Evolutionary conservation across 2,888 invertebrate species (phyloP).

Genomic region (Pammene fasciana): DNA sequence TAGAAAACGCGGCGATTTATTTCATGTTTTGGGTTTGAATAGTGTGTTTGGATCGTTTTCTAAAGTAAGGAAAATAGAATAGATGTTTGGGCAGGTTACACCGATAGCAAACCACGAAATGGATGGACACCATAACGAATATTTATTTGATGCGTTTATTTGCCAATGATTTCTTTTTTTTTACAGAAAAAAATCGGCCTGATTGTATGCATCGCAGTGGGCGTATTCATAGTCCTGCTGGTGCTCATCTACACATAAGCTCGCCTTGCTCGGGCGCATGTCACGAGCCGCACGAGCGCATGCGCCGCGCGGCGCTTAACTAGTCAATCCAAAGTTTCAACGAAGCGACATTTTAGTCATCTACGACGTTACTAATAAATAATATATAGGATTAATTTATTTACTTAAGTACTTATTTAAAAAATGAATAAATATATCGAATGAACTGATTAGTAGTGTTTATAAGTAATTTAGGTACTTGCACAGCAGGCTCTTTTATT

Average conservation of each 20-base stretch:
- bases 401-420: constrained; percentile 4
- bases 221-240: constrained; percentile 66
- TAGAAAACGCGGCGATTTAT: not conserved
- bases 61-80: too few species aligned
- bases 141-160: not conserved
- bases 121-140: not conserved
- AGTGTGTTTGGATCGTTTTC: too few species aligned
- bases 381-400: constrained; percentile 6
- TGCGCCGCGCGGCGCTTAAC: constrained; percentile 16
- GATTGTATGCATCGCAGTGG: constrained; percentile 65
- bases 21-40: too few species aligned
- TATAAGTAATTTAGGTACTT: too few species aligned
- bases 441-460: too few species aligned
- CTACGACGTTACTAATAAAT: constrained; percentile 1
- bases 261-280: not conserved
- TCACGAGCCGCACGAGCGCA: not conserved
- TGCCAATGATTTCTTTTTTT: not conserved
- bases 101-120: too few species aligned
- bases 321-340: constrained; percentile 26
- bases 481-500: too few species aligned
- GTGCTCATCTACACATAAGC: constrained; percentile 65
- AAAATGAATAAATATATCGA: not conserved
- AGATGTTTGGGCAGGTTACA: too few species aligned
- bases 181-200: constrained; percentile 71
- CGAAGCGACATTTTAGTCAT: constrained; percentile 21